These are phyloP conservation scores for Laothoe populi DNA, from an alignment of 2,888 invertebrate species.

Conservation along the genomic window DNA sequence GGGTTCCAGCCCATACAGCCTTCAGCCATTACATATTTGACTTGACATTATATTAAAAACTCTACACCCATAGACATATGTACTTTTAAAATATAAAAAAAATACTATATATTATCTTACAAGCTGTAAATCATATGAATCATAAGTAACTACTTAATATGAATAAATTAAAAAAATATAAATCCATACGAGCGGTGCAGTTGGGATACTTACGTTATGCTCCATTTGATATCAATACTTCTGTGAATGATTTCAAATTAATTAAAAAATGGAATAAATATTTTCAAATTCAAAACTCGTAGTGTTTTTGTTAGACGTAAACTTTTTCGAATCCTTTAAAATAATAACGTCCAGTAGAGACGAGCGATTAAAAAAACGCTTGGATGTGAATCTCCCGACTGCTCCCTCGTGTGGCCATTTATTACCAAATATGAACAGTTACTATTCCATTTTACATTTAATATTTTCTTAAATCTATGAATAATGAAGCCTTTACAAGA, in stretches of 20 bases:
- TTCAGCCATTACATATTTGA: too few relatives aligned
- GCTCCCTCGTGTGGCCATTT: neutral
- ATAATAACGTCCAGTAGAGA: neutral
- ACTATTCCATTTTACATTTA: neutral
- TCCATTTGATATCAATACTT: neutral
- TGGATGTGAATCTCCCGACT: neutral
- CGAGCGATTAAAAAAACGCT: neutral
- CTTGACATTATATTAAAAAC: too few relatives aligned
- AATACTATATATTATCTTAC: constrained; percentile 19
- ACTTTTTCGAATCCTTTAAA: neutral
- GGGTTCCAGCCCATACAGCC: too few relatives aligned
- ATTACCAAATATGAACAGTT: constrained; percentile 18
- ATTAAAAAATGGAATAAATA: too few relatives aligned
- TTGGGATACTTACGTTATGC: neutral
- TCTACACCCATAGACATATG: too few relatives aligned
- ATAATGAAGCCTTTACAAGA: neutral
- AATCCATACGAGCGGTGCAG: neutral
- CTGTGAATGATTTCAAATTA: neutral
- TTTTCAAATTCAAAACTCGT: too few relatives aligned
- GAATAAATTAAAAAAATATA: neutral
- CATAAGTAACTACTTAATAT: neutral
- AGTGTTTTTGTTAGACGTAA: neutral
- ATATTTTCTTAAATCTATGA: neutral
- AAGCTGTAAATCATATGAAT: neutral
- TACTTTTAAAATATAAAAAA: neutral